Conservation (phyloP, 1,140 invertebrate species). For the Drosophila saltans region DNA sequence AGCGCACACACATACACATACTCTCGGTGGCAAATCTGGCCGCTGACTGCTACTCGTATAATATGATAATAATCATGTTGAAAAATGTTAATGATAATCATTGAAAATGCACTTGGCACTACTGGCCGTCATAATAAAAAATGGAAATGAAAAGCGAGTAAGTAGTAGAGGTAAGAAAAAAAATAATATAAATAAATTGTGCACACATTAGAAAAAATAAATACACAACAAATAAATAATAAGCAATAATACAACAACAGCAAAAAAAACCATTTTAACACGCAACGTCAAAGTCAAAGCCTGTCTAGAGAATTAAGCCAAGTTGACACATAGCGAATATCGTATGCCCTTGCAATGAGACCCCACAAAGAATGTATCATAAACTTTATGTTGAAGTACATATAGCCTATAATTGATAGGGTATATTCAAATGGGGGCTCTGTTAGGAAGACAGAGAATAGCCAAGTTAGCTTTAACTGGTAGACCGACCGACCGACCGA, state of each 20-base stretch:
- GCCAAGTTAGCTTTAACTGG: slow-evolving; percentile 12
- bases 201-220: slow-evolving; percentile 39
- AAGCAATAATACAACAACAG: slow-evolving; percentile 18
- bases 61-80: slow-evolving; percentile 15
- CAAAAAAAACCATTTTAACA: slow-evolving; percentile 28
- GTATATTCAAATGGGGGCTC: too few species aligned
- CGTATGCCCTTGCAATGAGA: background rate
- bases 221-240: slow-evolving; percentile 31
- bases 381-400: too few species aligned
- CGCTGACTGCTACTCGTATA: slow-evolving; percentile 5
- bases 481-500: background rate
- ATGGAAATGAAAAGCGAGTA: slow-evolving; percentile 33
- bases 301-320: slow-evolving; percentile 30
- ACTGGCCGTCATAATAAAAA: slow-evolving; percentile 55
- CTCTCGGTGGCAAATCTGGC: background rate
- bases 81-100: slow-evolving; percentile 33
- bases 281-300: slow-evolving; percentile 39
- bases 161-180: slow-evolving; percentile 9
- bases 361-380: too few species aligned
- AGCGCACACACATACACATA: background rate
- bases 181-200: slow-evolving; percentile 36
- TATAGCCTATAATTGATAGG: too few species aligned
- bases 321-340: too few species aligned
- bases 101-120: slow-evolving; percentile 64
- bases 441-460: slow-evolving; percentile 2